Conservation (phyloP, 2,888 invertebrate species). For the Pachymerium ferrugineum region DNA sequence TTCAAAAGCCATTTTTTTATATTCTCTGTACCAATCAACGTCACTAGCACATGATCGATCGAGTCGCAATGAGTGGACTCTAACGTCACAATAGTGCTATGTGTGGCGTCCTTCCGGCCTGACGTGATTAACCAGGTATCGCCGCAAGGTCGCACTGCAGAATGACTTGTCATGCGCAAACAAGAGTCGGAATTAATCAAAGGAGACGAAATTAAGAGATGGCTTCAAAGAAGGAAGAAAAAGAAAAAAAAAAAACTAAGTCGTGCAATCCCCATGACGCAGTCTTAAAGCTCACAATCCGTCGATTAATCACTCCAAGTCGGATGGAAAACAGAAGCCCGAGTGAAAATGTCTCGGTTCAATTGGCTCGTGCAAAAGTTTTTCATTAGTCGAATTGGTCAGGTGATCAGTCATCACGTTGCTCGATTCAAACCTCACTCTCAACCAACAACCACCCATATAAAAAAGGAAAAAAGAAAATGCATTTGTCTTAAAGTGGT, state of each 20-base stretch:
- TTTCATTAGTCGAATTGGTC: slow-evolving; percentile 1
- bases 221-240: background rate
- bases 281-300: background rate
- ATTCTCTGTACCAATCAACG: background rate
- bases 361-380: background rate
- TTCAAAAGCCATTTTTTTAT: background rate
- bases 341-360: background rate
- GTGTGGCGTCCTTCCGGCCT: background rate
- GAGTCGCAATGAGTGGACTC: slow-evolving; percentile 3
- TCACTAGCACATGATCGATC: background rate
- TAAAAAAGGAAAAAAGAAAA: background rate
- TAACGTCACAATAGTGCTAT: too few species aligned
- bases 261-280: background rate
- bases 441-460: background rate
- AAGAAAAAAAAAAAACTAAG: background rate
- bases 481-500: background rate
- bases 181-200: background rate
- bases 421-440: background rate
- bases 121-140: background rate
- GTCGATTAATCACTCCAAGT: background rate
- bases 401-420: slow-evolving; percentile 1
- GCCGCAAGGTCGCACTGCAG: background rate
- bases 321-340: background rate
- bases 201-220: background rate
- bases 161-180: background rate